These are phyloP conservation scores for Lipotes vexillifer DNA, from an alignment of 2,113 vertebrate species.

Conservation along the genomic window DNA sequence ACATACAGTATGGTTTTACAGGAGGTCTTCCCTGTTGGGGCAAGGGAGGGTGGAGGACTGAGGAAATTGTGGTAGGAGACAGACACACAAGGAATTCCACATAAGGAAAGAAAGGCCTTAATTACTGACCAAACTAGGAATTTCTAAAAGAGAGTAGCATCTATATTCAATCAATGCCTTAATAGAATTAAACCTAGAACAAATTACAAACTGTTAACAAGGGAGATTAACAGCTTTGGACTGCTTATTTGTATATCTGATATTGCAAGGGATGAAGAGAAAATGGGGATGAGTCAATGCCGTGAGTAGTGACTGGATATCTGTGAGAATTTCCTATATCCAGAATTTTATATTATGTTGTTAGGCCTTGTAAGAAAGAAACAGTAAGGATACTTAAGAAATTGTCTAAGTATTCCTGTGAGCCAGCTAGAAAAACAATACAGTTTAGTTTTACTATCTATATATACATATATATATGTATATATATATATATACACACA, in stretches of 20 bases:
- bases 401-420: background rate
- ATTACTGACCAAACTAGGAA: background rate
- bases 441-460: background rate
- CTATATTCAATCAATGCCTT: background rate
- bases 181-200: constrained; percentile 2
- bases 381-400: background rate
- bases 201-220: constrained; percentile 11
- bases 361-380: background rate
- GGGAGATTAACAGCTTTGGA: background rate
- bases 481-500: background rate
- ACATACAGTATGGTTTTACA: background rate
- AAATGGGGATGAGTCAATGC: background rate
- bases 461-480: background rate
- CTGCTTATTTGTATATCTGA: background rate
- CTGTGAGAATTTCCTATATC: background rate
- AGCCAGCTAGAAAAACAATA: background rate
- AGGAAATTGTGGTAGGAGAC: background rate
- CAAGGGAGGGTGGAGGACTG: background rate
- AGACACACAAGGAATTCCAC: background rate
- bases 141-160: background rate
- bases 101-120: background rate
- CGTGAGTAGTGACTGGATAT: background rate
- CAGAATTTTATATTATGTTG: background rate
- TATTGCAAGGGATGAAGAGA: background rate
- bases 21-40: background rate